Evolutionary conservation across 2,888 invertebrate genomes (phyloP).

Genomic region (Archips xylosteana): DNA sequence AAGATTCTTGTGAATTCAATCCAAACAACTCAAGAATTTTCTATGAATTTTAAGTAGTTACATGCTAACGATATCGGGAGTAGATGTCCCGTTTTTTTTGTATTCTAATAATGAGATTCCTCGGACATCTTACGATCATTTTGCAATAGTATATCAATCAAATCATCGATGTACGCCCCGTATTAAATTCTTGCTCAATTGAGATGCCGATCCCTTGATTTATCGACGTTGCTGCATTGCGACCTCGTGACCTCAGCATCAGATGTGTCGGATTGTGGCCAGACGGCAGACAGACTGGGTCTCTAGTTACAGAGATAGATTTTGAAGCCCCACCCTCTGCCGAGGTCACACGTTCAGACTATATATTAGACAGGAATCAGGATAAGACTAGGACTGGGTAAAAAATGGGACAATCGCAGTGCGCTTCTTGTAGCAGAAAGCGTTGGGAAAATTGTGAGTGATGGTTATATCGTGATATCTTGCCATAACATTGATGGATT

Average conservation of each 20-base stretch:
- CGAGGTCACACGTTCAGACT: slow-evolving; percentile 70
- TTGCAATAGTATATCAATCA: background rate
- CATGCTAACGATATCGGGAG: too few relatives aligned
- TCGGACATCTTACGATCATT: background rate
- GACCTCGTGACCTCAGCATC: slow-evolving; percentile 40
- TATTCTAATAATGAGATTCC: background rate
- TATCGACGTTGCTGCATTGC: slow-evolving; percentile 30
- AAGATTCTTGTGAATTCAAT: background rate
- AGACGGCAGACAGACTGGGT: slow-evolving; percentile 48
- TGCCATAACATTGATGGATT: slow-evolving; percentile 38
- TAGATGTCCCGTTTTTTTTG: background rate
- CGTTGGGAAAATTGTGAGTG: slow-evolving; percentile 6
- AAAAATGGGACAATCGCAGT: background rate
- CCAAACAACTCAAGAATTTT: background rate
- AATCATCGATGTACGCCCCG: background rate
- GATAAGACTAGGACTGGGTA: slow-evolving; percentile 42
- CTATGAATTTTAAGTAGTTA: too few relatives aligned
- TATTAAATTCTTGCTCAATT: slow-evolving; percentile 5
- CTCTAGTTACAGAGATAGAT: slow-evolving; percentile 52
- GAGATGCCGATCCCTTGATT: slow-evolving; percentile 29
- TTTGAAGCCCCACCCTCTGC: slow-evolving; percentile 60
- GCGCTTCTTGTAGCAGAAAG: slow-evolving; percentile 1
- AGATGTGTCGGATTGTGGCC: slow-evolving; percentile 13
- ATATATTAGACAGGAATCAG: slow-evolving; percentile 37
- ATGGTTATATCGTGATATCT: slow-evolving; percentile 14